Percentiles rank a stretch among this genome's conserved stretches.
Conservation (phyloP, 2,888 invertebrate species). For the Baronia brevicornis region DNA sequence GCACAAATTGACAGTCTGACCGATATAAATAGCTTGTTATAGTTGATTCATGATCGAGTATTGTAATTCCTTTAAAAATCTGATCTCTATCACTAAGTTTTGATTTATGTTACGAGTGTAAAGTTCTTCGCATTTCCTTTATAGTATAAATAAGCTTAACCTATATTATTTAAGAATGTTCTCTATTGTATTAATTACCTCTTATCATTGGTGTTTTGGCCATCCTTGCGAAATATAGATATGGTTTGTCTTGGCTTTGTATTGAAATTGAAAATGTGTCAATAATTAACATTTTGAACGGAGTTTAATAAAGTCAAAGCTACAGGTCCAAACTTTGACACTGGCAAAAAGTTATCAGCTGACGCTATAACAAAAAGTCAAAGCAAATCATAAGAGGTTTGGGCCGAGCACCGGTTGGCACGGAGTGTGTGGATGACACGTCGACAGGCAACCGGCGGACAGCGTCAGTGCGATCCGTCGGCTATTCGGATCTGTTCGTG, state of each 20-base stretch:
- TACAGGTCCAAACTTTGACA: too few species aligned
- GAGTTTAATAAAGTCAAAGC: too few species aligned
- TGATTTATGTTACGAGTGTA: slow-evolving; percentile 18
- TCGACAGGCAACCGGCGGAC: slow-evolving; percentile 96
- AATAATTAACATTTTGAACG: too few species aligned
- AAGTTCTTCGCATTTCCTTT: slow-evolving; percentile 12
- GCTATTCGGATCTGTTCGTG: slow-evolving; percentile 99
- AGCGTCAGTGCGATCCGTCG: slow-evolving; percentile 97
- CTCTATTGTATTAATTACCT: not conserved
- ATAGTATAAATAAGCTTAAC: slow-evolving; percentile 12
- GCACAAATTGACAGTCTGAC: slow-evolving; percentile 45
- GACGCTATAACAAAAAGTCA: slow-evolving; percentile 24
- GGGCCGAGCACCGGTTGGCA: slow-evolving; percentile 65
- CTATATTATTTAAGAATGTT: slow-evolving; percentile 3
- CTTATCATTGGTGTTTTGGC: slow-evolving; percentile 45
- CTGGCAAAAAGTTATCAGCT: too few species aligned
- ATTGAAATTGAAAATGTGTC: slow-evolving; percentile 24
- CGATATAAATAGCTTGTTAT: slow-evolving; percentile 62
- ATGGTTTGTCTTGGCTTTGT: slow-evolving; percentile 29
- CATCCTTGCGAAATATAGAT: slow-evolving; percentile 31
- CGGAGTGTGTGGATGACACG: slow-evolving; percentile 76
- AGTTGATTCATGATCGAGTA: slow-evolving; percentile 37
- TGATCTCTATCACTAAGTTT: slow-evolving; percentile 39
- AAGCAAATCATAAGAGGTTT: slow-evolving; percentile 36
- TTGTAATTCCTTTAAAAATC: slow-evolving; percentile 33